A percentile compares a stretch with the other conserved stretches of the same genome.
These are phyloP conservation scores for Rhabdophis nuchalis DNA, from an alignment of 2,797 vertebrate genomes.

Conservation along the genomic window DNA sequence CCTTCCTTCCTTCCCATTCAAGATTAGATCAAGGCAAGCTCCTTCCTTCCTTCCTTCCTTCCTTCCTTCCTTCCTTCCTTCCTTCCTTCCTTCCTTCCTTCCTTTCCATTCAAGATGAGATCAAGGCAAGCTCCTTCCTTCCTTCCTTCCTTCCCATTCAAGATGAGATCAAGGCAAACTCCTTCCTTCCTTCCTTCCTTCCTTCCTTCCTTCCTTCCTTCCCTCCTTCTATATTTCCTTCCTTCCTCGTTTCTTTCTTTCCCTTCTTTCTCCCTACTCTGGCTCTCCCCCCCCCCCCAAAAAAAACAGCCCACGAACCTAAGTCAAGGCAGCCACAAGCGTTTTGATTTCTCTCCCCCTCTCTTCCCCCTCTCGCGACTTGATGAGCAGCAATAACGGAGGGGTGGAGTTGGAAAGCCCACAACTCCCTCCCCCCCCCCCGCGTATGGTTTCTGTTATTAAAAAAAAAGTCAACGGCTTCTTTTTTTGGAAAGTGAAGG, in stretches of 20 bases:
- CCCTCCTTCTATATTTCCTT: neutral
- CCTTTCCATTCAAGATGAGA: neutral
- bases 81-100: no score
- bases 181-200: neutral
- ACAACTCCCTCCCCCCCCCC: neutral
- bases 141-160: no score
- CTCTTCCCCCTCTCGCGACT: neutral
- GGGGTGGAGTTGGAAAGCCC: neutral
- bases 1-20: no score
- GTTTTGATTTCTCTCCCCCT: neutral
- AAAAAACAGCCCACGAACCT: neutral
- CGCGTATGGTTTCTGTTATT: conserved; percentile 26
- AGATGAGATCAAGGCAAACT: no score
- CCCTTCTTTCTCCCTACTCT: neutral
- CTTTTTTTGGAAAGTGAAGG: neutral
- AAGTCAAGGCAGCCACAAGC: neutral
- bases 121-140: no score
- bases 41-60: no score
- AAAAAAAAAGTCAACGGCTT: conserved; percentile 10
- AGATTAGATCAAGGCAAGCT: no score
- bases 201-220: no score
- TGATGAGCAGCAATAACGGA: neutral
- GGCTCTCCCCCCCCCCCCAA: neutral
- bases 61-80: no score
- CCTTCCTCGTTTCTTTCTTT: neutral